A percentile compares a stretch with the other conserved stretches of the same genome.
These are phyloP conservation scores for Hystrix cristata DNA, from an alignment of 2,113 vertebrate species.

Conservation along the genomic window DNA sequence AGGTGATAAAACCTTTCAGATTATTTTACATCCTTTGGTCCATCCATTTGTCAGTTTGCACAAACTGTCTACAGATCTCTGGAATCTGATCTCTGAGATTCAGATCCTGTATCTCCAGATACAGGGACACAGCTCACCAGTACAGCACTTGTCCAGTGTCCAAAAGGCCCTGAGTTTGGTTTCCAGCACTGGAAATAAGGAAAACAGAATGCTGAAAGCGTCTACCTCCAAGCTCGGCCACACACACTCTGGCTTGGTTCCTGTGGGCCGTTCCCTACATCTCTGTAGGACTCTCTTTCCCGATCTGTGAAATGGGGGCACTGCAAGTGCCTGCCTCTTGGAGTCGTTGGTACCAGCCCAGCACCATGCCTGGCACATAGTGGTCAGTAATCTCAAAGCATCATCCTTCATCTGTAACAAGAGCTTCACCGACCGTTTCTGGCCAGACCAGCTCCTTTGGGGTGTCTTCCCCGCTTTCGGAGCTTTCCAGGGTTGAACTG, in stretches of 20 bases:
- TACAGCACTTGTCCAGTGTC: neutral
- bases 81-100: neutral
- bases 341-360: neutral
- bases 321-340: neutral
- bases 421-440: accelerated
- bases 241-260: neutral
- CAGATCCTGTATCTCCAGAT: neutral
- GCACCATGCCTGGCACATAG: neutral
- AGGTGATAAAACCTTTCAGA: accelerated
- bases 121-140: neutral
- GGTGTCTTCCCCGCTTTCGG: neutral
- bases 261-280: neutral
- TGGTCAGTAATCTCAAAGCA: neutral
- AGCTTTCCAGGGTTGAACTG: neutral
- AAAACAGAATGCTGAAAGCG: no score
- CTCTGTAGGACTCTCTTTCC: neutral
- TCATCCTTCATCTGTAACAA: accelerated
- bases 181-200: neutral
- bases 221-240: neutral
- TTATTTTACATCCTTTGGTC: neutral
- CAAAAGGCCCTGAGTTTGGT: neutral
- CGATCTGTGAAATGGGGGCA: accelerated
- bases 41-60: neutral
- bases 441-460: neutral
- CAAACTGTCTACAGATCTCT: neutral